phyloP scores from a whole-genome alignment of 2,113 vertebrate genomes.

The Athene noctua region DNA sequence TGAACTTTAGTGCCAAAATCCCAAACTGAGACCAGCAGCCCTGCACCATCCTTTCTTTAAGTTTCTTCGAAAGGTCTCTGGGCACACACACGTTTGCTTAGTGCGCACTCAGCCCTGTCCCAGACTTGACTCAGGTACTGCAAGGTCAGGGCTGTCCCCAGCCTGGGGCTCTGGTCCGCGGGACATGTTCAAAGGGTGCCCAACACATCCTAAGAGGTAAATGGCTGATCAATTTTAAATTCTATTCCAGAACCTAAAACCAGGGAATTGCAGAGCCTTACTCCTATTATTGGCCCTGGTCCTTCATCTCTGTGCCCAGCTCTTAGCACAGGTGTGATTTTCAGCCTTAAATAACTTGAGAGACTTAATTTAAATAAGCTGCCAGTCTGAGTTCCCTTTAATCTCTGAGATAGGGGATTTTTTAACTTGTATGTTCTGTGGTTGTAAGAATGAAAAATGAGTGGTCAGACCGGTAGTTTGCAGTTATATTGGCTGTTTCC shows the following conservation, averaged over 20 bases:
- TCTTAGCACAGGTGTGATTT: constrained; percentile 23
- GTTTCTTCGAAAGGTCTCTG: not conserved
- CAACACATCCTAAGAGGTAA: not conserved
- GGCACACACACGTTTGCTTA: not conserved
- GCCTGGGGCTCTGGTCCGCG: not conserved
- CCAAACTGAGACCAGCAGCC: not conserved
- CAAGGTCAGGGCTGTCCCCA: not conserved
- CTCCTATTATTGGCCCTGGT: accelerated
- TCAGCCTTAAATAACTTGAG: constrained; percentile 23
- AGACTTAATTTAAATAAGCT: constrained; percentile 45
- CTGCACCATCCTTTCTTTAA: not conserved
- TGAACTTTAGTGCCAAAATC: not conserved
- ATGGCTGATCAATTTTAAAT: not conserved
- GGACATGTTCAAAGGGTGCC: not conserved
- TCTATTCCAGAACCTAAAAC: not conserved
- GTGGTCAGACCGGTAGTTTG: constrained; percentile 38
- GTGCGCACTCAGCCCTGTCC: not conserved
- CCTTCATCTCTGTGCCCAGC: not conserved
- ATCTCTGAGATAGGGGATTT: constrained; percentile 29
- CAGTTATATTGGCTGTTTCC: constrained; percentile 57
- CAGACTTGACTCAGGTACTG: not conserved
- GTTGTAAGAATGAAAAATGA: constrained; percentile 64
- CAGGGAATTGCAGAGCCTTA: not conserved
- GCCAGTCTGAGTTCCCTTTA: not conserved
- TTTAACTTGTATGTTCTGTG: constrained; percentile 12